Percentiles rank a stretch among this genome's conserved stretches.
These are phyloP conservation scores for Apotomis betuletana DNA, from an alignment of 2,888 invertebrate genomes.

Conservation along the genomic window DNA sequence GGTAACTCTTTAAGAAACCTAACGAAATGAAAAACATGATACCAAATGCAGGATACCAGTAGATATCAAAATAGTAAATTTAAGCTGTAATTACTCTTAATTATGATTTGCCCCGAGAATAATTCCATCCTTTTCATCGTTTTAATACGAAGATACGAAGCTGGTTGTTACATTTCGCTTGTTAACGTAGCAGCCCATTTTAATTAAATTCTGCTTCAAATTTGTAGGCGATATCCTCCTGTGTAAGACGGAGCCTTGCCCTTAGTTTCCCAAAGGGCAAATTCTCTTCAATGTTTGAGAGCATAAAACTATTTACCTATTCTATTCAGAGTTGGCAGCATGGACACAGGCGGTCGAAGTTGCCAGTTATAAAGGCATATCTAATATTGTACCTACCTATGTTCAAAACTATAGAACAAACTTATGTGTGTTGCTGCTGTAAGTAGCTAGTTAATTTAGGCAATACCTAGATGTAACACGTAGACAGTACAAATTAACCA, in stretches of 20 bases:
- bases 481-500: too few relatives aligned
- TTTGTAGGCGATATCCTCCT: conserved; percentile 18
- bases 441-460: too few relatives aligned
- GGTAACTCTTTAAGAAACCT: too few relatives aligned
- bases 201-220: conserved; percentile 32
- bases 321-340: neutral
- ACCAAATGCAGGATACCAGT: neutral
- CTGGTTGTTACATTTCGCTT: conserved; percentile 18
- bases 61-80: neutral
- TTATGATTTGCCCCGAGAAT: conserved; percentile 1
- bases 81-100: conserved; percentile 1
- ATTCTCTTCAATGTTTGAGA: conserved; percentile 3
- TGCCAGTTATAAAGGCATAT: too few relatives aligned
- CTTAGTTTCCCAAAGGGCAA: conserved; percentile 8
- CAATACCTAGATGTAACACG: too few relatives aligned
- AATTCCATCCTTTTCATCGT: conserved; percentile 7
- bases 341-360: too few relatives aligned
- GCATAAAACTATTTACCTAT: conserved; percentile 12
- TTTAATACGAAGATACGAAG: neutral
- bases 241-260: neutral
- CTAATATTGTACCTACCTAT: too few relatives aligned
- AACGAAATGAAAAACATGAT: too few relatives aligned
- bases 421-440: too few relatives aligned
- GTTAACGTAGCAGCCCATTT: conserved; percentile 21
- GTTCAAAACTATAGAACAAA: too few relatives aligned